A percentile compares a stretch with the other conserved stretches of the same genome.
These are phyloP conservation scores for Micrasema minimum DNA, from an alignment of 1,140 invertebrate genomes.

Conservation along the genomic window DNA sequence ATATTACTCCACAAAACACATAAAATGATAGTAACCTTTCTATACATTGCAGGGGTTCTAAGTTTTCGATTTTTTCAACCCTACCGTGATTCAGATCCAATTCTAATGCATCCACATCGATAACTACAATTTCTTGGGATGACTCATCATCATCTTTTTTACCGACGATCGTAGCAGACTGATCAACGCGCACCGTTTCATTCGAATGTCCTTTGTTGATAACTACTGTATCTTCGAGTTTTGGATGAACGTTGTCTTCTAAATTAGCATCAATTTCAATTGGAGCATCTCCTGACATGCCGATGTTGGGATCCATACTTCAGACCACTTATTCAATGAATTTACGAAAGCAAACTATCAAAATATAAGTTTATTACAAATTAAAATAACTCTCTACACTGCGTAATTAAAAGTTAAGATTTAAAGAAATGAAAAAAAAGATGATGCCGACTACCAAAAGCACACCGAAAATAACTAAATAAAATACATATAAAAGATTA, in stretches of 20 bases:
- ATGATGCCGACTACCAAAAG: too few species aligned
- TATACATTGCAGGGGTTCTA: constrained; percentile 78
- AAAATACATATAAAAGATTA: too few species aligned
- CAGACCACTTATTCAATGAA: too few species aligned
- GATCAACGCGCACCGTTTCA: constrained; percentile 12
- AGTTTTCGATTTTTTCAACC: constrained; percentile 83
- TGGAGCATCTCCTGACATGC: constrained; percentile 16
- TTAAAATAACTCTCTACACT: too few species aligned
- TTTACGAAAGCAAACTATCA: too few species aligned
- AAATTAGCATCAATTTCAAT: constrained; percentile 2
- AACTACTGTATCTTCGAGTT: not conserved
- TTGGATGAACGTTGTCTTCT: not conserved
- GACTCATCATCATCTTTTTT: constrained; percentile 12
- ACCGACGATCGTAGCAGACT: not conserved
- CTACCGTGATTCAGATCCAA: constrained; percentile 89
- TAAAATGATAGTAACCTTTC: constrained; percentile 66
- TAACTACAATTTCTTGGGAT: constrained; percentile 59
- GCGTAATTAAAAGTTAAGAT: too few species aligned
- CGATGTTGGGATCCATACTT: not conserved
- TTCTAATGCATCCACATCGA: constrained; percentile 62
- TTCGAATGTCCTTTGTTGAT: not conserved
- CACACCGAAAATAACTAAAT: too few species aligned
- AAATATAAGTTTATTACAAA: too few species aligned
- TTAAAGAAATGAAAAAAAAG: too few species aligned
- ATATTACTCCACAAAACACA: too few species aligned